Base-by-base conservation (phyloP, 1,140 invertebrate genomes). In the Drosophila parabipectinata region DNA sequence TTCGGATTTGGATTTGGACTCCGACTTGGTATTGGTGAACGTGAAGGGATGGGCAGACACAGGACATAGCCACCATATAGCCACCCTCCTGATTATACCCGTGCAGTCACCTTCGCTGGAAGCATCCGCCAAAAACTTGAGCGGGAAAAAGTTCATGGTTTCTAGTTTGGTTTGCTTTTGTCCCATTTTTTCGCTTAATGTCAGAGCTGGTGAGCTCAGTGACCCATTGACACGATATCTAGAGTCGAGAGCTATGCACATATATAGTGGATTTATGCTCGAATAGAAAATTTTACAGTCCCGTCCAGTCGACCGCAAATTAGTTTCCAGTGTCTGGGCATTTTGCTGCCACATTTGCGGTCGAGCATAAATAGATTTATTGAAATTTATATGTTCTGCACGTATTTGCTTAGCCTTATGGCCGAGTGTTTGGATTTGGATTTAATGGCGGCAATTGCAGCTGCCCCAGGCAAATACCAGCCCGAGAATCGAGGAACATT, bases 351-450 rank as follows among this genome's bases (percentile, higher is more conserved):
- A 28, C 60, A 55, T 26, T 44, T 76, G 39, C 34, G 51, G 52
- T 26, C 21, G 34, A 45, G 48, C 58, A 83, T 71, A 82, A 78
- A 82, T 69, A 73, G 76, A 80, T 79, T 79, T 54, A 57, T 62
- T 62, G 62, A 67, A 79, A 76, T 80, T 71, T 80, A 80, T 76
- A 57, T 52, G 57, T 50, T 61, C 79, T 45, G 73, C 58, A 58
- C 56, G 64, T 73, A 76, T 75, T 53, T 54, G 30, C 63, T 58
- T 24, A 53, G 26, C 61, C 72, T 60, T 77, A 64, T 63, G 54
- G 24, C 48, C 50, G 30, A 48, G 28, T 85, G 79, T 85, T 85
- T 85, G 67, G 52, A 72, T 87, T 88, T 76, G 82, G 61, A 76
- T 88, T 87, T 82, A 79, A 81, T 76, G 66, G 51, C 30, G 66